These are phyloP conservation scores for Buathra laborator DNA, from an alignment of 2,888 invertebrate genomes.

Conservation along the genomic window DNA sequence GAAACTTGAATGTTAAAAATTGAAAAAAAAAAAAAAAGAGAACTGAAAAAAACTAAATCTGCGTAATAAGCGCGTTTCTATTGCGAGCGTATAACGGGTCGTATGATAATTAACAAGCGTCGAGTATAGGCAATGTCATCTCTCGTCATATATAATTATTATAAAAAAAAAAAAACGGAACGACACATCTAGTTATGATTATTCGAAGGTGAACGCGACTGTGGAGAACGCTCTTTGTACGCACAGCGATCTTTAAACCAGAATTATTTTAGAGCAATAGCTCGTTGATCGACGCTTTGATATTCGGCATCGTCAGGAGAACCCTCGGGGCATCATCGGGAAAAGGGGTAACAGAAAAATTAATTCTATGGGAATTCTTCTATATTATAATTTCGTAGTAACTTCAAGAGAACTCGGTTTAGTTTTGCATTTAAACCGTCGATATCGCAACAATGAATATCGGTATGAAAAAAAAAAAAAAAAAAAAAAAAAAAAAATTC, in stretches of 20 bases:
- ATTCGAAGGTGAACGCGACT: slow-evolving; percentile 56
- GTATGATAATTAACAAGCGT: slow-evolving; percentile 13
- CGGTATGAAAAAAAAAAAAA: not conserved
- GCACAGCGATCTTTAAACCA: not conserved
- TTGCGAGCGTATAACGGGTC: slow-evolving; percentile 35
- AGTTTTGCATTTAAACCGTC: slow-evolving; percentile 40
- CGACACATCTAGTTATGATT: slow-evolving; percentile 37
- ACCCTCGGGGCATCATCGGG: not conserved
- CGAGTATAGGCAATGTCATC: not conserved
- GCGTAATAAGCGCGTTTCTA: slow-evolving; percentile 14
- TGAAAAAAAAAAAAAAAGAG: not conserved
- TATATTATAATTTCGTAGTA: not conserved
- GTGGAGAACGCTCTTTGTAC: not conserved
- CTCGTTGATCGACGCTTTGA: not conserved
- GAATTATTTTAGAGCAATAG: not conserved
- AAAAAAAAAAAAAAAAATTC: not conserved
- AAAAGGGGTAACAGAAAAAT: not conserved
- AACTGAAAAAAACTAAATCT: not conserved
- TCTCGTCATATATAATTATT: slow-evolving; percentile 22
- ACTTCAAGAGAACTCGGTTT: not conserved
- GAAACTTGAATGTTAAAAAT: slow-evolving; percentile 4
- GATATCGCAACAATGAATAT: not conserved
- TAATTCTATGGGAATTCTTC: not conserved
- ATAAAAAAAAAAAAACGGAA: not conserved
- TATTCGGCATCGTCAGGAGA: not conserved